A percentile compares a stretch with the other conserved stretches of the same genome.
phyloP scores from a whole-genome alignment of 2,113 vertebrate species.

The Syrrhaptes paradoxus region DNA sequence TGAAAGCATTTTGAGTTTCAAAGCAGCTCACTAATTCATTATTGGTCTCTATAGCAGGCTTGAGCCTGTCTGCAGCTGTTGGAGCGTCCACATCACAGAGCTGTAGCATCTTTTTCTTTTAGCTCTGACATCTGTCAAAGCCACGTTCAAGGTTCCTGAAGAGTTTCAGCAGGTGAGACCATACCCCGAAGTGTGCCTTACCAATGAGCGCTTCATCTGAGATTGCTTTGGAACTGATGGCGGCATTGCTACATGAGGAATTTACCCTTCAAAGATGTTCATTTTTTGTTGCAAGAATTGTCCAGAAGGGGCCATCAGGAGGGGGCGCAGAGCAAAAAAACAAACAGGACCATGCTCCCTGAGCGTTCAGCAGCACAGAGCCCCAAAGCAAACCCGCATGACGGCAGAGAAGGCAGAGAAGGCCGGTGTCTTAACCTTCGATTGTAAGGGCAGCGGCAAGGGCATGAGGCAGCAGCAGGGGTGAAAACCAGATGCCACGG shows the following conservation, averaged over 20 bases:
- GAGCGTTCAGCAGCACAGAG: background rate
- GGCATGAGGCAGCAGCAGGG: background rate
- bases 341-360: accelerated
- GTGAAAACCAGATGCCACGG: accelerated
- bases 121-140: background rate
- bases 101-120: background rate
- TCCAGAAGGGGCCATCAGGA: background rate
- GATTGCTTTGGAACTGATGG: background rate
- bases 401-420: too few species aligned
- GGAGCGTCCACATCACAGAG: accelerated
- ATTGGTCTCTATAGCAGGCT: background rate
- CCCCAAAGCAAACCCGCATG: background rate
- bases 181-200: background rate
- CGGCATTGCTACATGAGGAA: background rate
- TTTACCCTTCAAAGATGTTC: background rate
- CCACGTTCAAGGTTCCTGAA: background rate
- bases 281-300: background rate
- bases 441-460: accelerated
- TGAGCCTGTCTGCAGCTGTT: background rate
- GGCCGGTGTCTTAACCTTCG: accelerated
- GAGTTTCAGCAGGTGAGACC: background rate
- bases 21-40: background rate
- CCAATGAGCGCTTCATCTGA: accelerated
- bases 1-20: background rate
- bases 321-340: background rate